Conservation (phyloP, 2,888 invertebrate genomes). For the Sisyra terminalis region DNA sequence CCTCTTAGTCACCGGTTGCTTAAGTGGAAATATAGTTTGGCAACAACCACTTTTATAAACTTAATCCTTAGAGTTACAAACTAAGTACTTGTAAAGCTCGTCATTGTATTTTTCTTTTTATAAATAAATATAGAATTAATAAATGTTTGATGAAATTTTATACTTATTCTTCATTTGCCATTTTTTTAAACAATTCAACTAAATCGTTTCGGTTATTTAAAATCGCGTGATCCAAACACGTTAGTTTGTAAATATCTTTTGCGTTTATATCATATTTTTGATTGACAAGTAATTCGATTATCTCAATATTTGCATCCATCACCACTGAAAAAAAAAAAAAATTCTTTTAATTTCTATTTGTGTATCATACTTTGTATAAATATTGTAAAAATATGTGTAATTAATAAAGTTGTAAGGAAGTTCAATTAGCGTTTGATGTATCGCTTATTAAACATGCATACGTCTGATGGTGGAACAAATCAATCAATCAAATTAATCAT, state of each 20-base stretch:
- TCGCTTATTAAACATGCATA: no score
- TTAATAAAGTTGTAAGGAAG: background rate
- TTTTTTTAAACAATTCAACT: background rate
- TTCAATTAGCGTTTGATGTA: no score
- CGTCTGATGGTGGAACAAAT: no score
- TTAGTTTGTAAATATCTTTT: conserved; percentile 18
- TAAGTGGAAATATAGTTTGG: conserved; percentile 78
- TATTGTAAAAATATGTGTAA: background rate
- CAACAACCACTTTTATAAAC: conserved; percentile 49
- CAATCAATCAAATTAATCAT: no score
- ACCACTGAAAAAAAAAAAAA: conserved; percentile 24
- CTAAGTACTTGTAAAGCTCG: background rate
- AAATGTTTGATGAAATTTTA: background rate
- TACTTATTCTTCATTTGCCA: background rate
- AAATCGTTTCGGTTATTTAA: conserved; percentile 8
- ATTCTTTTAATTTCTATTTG: background rate
- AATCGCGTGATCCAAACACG: conserved; percentile 17
- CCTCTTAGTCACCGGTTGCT: conserved; percentile 78
- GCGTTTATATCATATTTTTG: conserved; percentile 24
- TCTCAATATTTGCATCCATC: conserved; percentile 25
- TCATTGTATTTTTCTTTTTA: background rate
- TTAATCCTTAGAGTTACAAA: background rate
- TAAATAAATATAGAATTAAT: no score
- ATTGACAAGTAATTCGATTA: conserved; percentile 28
- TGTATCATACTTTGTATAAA: background rate